Evolutionary conservation across 2,797 vertebrate species (phyloP).

Genomic region (Acipenser transmontanus): DNA sequence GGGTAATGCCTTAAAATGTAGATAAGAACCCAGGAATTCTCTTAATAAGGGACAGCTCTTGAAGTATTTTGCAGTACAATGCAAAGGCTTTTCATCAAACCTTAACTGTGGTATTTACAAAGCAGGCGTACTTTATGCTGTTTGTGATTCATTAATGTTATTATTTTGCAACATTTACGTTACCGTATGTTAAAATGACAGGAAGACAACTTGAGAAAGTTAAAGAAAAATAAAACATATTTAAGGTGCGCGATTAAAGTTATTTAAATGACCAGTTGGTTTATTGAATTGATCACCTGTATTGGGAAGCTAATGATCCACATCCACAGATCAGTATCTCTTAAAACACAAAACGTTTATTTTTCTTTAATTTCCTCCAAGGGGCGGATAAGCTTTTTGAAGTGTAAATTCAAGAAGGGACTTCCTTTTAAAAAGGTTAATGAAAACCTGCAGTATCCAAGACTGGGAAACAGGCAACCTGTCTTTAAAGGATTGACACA

Average conservation of each 20-base stretch:
- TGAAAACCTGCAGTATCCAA: conserved; percentile 37
- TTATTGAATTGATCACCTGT: conserved; percentile 49
- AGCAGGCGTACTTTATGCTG: too few relatives aligned
- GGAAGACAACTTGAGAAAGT: too few relatives aligned
- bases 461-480: conserved; percentile 25
- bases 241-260: not conserved
- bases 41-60: too few relatives aligned
- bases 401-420: conserved; percentile 63
- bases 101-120: too few relatives aligned
- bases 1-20: too few relatives aligned
- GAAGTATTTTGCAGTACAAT: too few relatives aligned
- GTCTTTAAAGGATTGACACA: conserved; percentile 1
- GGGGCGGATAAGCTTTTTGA: conserved; percentile 61
- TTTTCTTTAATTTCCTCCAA: conserved; percentile 70
- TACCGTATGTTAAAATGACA: too few relatives aligned
- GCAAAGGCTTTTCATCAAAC: too few relatives aligned
- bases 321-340: conserved; percentile 53
- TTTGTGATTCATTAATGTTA: too few relatives aligned
- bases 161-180: too few relatives aligned
- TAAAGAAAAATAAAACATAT: too few relatives aligned
- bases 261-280: conserved; percentile 27
- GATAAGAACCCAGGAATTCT: too few relatives aligned
- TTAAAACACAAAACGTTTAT: conserved; percentile 60
- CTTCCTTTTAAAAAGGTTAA: conserved; percentile 43
- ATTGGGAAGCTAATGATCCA: conserved; percentile 54